Conservation (phyloP, 2,888 invertebrate species). For the Cheilosia vernalis region DNA sequence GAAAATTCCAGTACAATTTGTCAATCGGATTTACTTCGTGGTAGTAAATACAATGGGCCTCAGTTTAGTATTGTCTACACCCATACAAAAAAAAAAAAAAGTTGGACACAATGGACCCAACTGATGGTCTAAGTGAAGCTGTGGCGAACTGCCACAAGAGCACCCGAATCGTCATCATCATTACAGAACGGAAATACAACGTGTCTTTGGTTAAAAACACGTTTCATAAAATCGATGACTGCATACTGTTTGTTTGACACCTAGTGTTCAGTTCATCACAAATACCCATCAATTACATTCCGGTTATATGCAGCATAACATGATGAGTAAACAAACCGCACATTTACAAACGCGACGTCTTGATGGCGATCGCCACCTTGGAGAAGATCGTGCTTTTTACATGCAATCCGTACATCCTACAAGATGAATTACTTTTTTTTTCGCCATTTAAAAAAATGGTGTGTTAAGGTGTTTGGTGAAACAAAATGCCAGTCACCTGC, state of each 20-base stretch:
- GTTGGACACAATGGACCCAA: no score
- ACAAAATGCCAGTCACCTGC: slow-evolving; percentile 16
- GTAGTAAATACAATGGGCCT: no score
- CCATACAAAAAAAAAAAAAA: no score
- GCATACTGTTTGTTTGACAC: background rate
- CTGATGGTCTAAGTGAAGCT: no score
- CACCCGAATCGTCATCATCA: no score
- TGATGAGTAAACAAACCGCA: slow-evolving; percentile 5
- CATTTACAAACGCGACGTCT: slow-evolving; percentile 34
- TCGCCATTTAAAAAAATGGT: slow-evolving; percentile 39
- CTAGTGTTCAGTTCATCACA: slow-evolving; percentile 5
- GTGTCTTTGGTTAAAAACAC: background rate
- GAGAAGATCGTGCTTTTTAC: slow-evolving; percentile 41
- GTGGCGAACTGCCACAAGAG: no score
- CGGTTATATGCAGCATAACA: background rate
- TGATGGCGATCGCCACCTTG: slow-evolving; percentile 33
- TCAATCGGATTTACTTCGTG: no score
- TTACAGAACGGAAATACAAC: no score
- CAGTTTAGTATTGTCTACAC: no score
- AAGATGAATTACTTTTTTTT: background rate
- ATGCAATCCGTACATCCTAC: slow-evolving; percentile 15
- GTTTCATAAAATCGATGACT: background rate
- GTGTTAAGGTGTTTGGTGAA: background rate
- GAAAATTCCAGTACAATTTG: no score
- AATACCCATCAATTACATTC: slow-evolving; percentile 4